Base-by-base conservation (phyloP, 2,797 vertebrate genomes). In the Podarcis lilfordi region DNA sequence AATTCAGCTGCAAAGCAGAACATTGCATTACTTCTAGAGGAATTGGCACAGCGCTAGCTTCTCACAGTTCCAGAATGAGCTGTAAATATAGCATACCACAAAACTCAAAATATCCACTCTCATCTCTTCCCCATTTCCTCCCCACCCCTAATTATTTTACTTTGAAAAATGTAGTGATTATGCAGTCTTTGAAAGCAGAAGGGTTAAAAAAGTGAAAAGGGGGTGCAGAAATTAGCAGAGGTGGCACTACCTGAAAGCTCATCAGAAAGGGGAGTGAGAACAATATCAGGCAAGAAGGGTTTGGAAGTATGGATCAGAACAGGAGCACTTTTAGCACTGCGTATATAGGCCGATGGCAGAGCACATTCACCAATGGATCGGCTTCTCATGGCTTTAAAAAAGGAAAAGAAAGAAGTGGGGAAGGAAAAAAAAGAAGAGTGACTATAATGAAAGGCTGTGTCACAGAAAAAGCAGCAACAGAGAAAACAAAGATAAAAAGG, bases 291-390 rank as follows among this genome's bases (percentile, higher is more conserved):
- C 97, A 99, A 99, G 98, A 98, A 98, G 98, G 99, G 98, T 98
- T 99, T 99, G 98, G 98, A 98, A 98, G 98, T 98, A 95, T 99
- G 99, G 97, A 99, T 98, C 98, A 99, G 98, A 98, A 99, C 98
- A 97, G 99, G 99, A 97, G 99, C 99, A 98, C 99, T 99, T 99
- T 99, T 99, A 98, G 98, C 99, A 97, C 98, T 99, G 98, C 99
- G 99, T 97, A 99, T 99, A 99, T 98, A 99, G 98, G 98, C 98
- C 96, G 98, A 99, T 98, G 99, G 98, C 97, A 99, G 98, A 98
- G 99, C 98, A 98, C 98, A 99, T 98, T 99, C 99, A 97, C 98
- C 99, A 96, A 99, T 99, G 97, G 99, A 99, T 97, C 98, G 99
- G 98, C 98, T 99, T 98, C 99, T 98, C 97, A 99, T 98, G 97